A percentile compares a stretch with the other conserved stretches of the same genome.
Evolutionary conservation across 2,888 invertebrate genomes (phyloP).

Genomic region (Calephelis perditalis): DNA sequence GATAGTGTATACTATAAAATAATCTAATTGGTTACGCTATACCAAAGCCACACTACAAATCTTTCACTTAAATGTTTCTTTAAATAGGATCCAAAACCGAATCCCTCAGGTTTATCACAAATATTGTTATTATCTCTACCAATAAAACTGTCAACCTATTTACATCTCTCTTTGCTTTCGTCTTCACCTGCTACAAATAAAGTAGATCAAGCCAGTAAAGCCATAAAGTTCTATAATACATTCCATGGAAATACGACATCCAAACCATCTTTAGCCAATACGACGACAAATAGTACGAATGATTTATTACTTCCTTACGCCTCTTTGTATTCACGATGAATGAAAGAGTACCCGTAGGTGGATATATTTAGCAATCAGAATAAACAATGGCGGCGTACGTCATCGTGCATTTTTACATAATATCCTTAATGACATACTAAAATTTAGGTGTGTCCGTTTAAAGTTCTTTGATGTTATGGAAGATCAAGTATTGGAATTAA

Average conservation of each 20-base stretch:
- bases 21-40: no score
- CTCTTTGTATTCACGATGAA: conserved; percentile 12
- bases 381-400: conserved; percentile 9
- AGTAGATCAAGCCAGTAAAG: not conserved
- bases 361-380: conserved; percentile 12
- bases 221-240: not conserved
- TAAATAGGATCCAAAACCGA: no score
- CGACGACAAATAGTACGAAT: conserved; percentile 10
- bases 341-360: conserved; percentile 9
- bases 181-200: conserved; percentile 1
- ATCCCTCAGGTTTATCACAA: no score
- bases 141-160: no score
- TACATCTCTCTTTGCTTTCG: not conserved
- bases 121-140: no score
- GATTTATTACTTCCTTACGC: conserved; percentile 10
- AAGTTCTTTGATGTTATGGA: not conserved
- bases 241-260: conserved; percentile 6
- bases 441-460: conserved; percentile 1
- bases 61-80: no score
- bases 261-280: conserved; percentile 3
- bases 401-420: conserved; percentile 2
- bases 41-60: no score
- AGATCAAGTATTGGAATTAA: no score
- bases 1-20: no score
- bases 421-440: conserved; percentile 3